A percentile compares a stretch with the other conserved stretches of the same genome.
Evolutionary conservation across 2,797 vertebrate species (phyloP).

Genomic region (Kryptopterus vitreolus): DNA sequence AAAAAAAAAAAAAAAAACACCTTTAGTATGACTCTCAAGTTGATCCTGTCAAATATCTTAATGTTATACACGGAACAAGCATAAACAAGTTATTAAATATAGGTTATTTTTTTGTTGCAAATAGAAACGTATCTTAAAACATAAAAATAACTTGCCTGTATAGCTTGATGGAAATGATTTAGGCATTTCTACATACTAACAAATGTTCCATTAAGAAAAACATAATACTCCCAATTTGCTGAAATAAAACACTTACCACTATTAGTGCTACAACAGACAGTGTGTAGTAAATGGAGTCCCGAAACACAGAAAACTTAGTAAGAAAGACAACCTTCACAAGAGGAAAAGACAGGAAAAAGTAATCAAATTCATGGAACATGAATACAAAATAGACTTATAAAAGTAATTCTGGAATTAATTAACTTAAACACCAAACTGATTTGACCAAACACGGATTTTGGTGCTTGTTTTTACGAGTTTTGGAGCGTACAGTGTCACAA

Average conservation of each 20-base stretch:
- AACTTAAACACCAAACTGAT: too few species aligned
- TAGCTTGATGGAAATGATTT: not conserved
- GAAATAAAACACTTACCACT: slow-evolving; percentile 72
- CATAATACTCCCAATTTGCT: not conserved
- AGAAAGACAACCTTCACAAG: slow-evolving; percentile 79
- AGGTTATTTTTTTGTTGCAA: not conserved
- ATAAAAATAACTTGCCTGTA: not conserved
- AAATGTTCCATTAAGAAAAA: not conserved
- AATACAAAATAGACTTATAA: too few species aligned
- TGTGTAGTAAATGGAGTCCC: slow-evolving; percentile 85
- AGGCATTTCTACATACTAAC: not conserved
- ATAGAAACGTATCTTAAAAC: not conserved
- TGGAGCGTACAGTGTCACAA: too few species aligned
- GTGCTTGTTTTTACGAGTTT: too few species aligned
- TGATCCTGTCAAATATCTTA: not conserved
- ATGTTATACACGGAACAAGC: not conserved
- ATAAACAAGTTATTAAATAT: too few species aligned
- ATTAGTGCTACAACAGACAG: slow-evolving; percentile 86
- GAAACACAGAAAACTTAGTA: slow-evolving; percentile 83
- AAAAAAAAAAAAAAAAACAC: not conserved
- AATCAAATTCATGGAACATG: too few species aligned
- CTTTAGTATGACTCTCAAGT: not conserved
- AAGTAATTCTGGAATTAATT: too few species aligned
- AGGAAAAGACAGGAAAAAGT: slow-evolving; percentile 18
- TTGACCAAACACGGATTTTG: too few species aligned